These are phyloP conservation scores for Ormyrus nitidulus DNA, from an alignment of 2,888 invertebrate species.

Conservation along the genomic window DNA sequence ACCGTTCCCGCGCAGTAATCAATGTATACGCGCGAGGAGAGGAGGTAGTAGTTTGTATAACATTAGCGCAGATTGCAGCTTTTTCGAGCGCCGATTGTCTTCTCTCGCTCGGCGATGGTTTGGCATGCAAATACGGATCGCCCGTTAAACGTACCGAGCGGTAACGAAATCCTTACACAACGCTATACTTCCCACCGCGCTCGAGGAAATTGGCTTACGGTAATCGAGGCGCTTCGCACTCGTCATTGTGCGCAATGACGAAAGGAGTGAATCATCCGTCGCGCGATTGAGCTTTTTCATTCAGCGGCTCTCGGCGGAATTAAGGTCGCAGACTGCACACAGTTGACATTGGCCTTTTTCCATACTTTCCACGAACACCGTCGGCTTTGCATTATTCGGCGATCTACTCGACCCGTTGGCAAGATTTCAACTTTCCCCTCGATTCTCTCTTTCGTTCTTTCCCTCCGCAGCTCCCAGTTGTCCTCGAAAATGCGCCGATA, in stretches of 20 bases:
- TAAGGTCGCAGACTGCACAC: constrained; percentile 35
- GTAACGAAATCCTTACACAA: constrained; percentile 3
- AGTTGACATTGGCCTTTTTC: constrained; percentile 52
- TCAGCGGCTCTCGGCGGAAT: constrained; percentile 21
- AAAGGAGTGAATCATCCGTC: too few relatives aligned
- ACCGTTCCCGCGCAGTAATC: too few relatives aligned
- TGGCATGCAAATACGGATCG: too few relatives aligned
- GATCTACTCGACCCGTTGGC: constrained; percentile 28
- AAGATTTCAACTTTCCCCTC: constrained; percentile 31
- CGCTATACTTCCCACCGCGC: not conserved
- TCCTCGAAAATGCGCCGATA: too few relatives aligned
- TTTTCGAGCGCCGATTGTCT: too few relatives aligned
- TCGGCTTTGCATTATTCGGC: constrained; percentile 32
- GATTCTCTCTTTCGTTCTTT: not conserved
- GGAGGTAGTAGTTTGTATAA: too few relatives aligned
- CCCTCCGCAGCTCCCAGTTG: not conserved
- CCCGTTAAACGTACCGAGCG: too few relatives aligned
- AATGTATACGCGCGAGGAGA: too few relatives aligned
- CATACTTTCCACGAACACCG: constrained; percentile 22
- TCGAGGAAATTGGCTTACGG: constrained; percentile 15
- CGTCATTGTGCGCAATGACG: not conserved
- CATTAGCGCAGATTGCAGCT: too few relatives aligned
- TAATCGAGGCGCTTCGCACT: constrained; percentile 8
- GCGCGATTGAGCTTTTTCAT: not conserved
- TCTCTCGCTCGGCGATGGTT: too few relatives aligned